Evolutionary conservation across 2,888 invertebrate genomes (phyloP).

Genomic region (Limnephilus auricula): DNA sequence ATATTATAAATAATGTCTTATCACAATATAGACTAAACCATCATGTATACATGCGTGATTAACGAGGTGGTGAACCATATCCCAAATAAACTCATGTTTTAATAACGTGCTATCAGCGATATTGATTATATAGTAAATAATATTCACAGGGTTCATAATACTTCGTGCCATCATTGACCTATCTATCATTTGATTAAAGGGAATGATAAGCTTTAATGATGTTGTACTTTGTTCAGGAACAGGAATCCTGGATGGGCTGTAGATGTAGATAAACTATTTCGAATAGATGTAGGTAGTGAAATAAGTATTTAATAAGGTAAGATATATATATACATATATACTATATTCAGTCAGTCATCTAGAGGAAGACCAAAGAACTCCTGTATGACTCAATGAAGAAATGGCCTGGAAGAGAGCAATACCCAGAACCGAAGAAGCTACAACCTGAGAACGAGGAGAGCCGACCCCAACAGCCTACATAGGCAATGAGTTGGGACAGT

Average conservation of each 20-base stretch:
- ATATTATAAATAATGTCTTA: neutral
- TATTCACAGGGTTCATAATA: neutral
- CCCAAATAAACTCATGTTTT: neutral
- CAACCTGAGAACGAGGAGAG: too few relatives aligned
- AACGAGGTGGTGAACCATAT: neutral
- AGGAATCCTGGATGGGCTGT: neutral
- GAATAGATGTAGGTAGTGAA: too few relatives aligned
- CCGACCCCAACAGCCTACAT: too few relatives aligned
- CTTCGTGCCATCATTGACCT: neutral
- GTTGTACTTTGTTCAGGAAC: neutral
- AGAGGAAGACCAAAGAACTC: too few relatives aligned
- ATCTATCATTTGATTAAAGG: neutral
- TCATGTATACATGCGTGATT: neutral
- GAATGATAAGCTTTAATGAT: neutral
- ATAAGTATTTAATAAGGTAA: too few relatives aligned
- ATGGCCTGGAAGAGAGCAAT: too few relatives aligned
- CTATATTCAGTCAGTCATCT: too few relatives aligned
- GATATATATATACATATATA: too few relatives aligned
- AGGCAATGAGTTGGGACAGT: too few relatives aligned
- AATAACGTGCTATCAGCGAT: neutral
- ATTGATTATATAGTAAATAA: neutral
- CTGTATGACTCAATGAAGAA: too few relatives aligned
- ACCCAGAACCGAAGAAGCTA: too few relatives aligned
- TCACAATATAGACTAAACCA: neutral
- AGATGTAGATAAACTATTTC: too few relatives aligned